Conservation (phyloP, 1,140 invertebrate species). For the Daktulosphaira vitifoliae region DNA sequence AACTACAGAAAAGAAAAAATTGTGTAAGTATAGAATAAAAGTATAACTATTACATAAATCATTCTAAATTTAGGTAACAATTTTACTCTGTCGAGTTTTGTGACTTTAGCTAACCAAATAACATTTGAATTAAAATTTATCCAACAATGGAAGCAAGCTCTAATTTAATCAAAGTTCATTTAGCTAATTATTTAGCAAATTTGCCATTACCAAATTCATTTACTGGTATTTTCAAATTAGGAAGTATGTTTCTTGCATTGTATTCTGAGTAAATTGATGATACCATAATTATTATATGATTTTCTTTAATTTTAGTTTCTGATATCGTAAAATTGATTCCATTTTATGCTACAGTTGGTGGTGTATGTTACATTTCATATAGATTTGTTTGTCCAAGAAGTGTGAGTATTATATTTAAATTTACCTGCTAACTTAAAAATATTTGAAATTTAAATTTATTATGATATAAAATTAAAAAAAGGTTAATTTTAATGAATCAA, state of each 20-base stretch:
- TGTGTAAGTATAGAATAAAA: too few species aligned
- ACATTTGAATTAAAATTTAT: too few species aligned
- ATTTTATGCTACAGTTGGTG: constrained; percentile 63
- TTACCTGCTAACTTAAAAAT: too few species aligned
- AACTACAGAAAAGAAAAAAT: too few species aligned
- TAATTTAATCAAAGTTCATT: constrained; percentile 58
- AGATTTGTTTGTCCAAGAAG: constrained; percentile 56
- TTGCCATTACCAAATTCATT: constrained; percentile 67
- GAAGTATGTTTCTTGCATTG: constrained; percentile 53
- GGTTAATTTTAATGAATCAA: too few species aligned
- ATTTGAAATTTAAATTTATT: too few species aligned
- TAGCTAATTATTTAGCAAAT: constrained; percentile 66
- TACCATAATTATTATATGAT: constrained; percentile 9
- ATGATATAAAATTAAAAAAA: too few species aligned
- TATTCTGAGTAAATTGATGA: background rate
- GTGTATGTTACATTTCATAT: constrained; percentile 63
- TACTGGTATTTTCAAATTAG: constrained; percentile 68
- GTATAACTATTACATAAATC: too few species aligned
- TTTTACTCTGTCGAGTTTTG: too few species aligned
- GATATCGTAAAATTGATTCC: constrained; percentile 71
- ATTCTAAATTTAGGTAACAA: too few species aligned
- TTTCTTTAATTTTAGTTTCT: constrained; percentile 55
- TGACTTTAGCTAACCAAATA: too few species aligned
- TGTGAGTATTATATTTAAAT: constrained; percentile 35
- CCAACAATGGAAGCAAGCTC: constrained; percentile 63